These are phyloP conservation scores for Melanotaenia pygmaea DNA, from an alignment of 2,797 vertebrate species.

Conservation along the genomic window DNA sequence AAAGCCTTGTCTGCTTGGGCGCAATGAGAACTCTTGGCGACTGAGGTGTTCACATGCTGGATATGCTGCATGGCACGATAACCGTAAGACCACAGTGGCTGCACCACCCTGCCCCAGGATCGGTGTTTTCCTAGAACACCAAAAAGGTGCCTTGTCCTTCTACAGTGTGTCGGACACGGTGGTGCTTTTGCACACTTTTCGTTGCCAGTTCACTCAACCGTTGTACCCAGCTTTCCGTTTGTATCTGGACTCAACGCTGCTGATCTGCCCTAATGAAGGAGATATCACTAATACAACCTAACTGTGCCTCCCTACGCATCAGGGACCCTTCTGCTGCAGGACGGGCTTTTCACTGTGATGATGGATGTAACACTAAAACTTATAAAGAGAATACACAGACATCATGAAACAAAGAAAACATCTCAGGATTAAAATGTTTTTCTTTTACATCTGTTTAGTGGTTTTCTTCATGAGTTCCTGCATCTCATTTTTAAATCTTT, in stretches of 20 bases:
- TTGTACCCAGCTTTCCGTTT: constrained; percentile 83
- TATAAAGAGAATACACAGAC: background rate
- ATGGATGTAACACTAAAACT: no score
- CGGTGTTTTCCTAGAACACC: constrained; percentile 78
- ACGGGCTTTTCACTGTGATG: no score
- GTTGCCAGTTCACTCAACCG: constrained; percentile 75
- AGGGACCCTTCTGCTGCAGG: no score
- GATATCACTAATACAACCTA: constrained; percentile 28
- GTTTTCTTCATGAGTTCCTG: background rate
- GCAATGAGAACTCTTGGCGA: constrained; percentile 82
- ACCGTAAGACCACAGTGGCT: constrained; percentile 77
- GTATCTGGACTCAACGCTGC: constrained; percentile 79
- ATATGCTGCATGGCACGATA: constrained; percentile 82
- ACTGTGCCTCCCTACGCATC: background rate
- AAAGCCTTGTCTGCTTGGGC: constrained; percentile 78
- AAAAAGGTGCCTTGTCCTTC: constrained; percentile 78
- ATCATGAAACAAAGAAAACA: background rate
- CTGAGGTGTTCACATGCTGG: constrained; percentile 77
- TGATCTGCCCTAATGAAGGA: constrained; percentile 66
- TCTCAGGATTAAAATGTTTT: background rate
- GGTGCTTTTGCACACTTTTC: constrained; percentile 80
- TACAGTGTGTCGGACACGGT: constrained; percentile 76
- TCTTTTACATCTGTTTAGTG: background rate
- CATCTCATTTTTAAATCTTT: background rate
- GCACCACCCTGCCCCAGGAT: constrained; percentile 76